These are phyloP conservation scores for Bedellia somnulentella DNA, from an alignment of 2,888 invertebrate species.

Conservation along the genomic window DNA sequence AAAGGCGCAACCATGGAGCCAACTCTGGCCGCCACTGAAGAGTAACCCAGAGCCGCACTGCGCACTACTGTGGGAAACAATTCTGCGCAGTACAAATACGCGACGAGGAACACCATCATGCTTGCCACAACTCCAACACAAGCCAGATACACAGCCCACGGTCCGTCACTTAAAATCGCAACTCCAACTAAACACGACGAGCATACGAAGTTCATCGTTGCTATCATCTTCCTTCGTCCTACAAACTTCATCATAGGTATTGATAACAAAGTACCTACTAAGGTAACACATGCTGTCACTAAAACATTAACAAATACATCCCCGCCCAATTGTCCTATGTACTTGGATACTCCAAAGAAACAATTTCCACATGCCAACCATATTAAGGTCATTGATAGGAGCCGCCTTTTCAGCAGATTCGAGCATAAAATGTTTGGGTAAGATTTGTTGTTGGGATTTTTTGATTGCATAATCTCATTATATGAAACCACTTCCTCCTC, in stretches of 20 bases:
- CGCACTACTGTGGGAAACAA: slow-evolving; percentile 78
- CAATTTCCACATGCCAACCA: slow-evolving; percentile 81
- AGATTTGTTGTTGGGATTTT: no score
- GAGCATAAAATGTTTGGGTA: no score
- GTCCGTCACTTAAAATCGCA: not conserved
- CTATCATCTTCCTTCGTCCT: not conserved
- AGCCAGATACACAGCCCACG: slow-evolving; percentile 49
- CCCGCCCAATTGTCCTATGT: slow-evolving; percentile 76
- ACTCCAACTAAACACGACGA: not conserved
- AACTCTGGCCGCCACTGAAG: slow-evolving; percentile 73
- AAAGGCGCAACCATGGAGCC: slow-evolving; percentile 78
- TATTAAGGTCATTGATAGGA: slow-evolving; percentile 70
- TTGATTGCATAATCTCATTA: no score
- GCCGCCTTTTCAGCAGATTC: no score
- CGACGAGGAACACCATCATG: slow-evolving; percentile 71
- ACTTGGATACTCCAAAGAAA: slow-evolving; percentile 81
- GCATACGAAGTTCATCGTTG: not conserved
- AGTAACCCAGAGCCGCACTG: slow-evolving; percentile 75
- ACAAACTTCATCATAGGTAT: not conserved
- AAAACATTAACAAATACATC: slow-evolving; percentile 22
- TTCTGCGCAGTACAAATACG: slow-evolving; percentile 76
- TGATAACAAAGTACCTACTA: not conserved
- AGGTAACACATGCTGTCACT: not conserved
- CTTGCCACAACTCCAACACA: slow-evolving; percentile 70
- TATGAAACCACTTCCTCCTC: no score